Percentiles rank a stretch among this genome's conserved stretches.
These are phyloP conservation scores for Balanococcus diminutus DNA, from an alignment of 2,888 invertebrate genomes.

Conservation along the genomic window DNA sequence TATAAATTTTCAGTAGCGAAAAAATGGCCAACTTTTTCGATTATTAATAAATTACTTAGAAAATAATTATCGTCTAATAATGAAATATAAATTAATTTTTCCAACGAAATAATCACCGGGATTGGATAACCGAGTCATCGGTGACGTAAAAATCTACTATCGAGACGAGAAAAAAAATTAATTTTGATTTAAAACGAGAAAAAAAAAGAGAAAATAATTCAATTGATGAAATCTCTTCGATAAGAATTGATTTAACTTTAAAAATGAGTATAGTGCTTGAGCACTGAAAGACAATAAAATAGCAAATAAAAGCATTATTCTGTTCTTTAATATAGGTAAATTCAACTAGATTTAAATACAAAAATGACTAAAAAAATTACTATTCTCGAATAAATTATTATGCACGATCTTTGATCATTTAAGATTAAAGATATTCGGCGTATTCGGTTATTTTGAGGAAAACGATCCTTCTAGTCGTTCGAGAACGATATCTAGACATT, in stretches of 20 bases:
- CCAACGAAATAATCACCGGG: background rate
- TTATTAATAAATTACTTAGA: slow-evolving; percentile 6
- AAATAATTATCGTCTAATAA: background rate
- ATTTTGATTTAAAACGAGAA: background rate
- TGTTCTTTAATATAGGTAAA: background rate
- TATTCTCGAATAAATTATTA: background rate
- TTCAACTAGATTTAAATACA: background rate
- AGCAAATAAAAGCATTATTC: background rate
- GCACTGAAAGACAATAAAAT: slow-evolving; percentile 1
- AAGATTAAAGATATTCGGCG: background rate
- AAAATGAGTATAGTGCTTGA: background rate
- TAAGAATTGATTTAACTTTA: background rate
- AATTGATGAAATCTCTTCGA: background rate
- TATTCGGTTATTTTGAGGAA: background rate
- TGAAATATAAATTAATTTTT: background rate
- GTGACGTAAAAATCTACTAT: background rate
- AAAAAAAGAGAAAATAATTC: background rate
- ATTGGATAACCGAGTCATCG: background rate
- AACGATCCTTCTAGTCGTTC: background rate
- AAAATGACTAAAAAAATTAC: background rate
- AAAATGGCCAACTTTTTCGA: background rate
- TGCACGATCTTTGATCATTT: too few species aligned
- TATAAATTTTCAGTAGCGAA: background rate
- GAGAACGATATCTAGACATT: background rate
- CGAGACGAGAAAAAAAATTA: background rate